phyloP scores from a whole-genome alignment of 2,797 vertebrate genomes.

The Eospalax fontanierii region DNA sequence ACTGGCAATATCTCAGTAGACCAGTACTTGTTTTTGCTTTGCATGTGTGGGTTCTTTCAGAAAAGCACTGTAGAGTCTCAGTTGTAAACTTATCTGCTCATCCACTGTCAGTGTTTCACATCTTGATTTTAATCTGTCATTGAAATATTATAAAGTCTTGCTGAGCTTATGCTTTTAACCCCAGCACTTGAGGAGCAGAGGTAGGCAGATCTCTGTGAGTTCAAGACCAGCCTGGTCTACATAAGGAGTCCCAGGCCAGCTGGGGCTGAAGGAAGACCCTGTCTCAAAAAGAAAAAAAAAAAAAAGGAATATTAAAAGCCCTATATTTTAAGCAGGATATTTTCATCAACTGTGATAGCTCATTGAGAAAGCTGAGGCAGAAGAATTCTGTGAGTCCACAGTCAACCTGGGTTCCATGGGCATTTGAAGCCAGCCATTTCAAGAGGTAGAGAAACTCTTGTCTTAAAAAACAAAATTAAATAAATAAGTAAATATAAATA shows the following conservation, averaged over 20 bases:
- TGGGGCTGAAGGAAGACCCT: too few relatives aligned
- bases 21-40: slow-evolving; percentile 34
- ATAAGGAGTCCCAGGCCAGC: too few relatives aligned
- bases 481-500: neutral
- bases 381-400: neutral
- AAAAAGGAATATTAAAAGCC: too few relatives aligned
- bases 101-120: neutral
- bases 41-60: slow-evolving; percentile 32
- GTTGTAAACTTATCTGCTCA: slow-evolving; percentile 24
- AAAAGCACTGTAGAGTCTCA: neutral
- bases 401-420: neutral
- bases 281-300: too few relatives aligned
- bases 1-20: too few relatives aligned
- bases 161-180: too few relatives aligned
- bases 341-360: neutral
- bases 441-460: neutral
- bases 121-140: neutral
- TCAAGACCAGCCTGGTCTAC: too few relatives aligned
- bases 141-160: slow-evolving; percentile 56
- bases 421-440: neutral
- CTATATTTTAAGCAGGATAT: slow-evolving; percentile 19
- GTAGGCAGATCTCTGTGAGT: too few relatives aligned
- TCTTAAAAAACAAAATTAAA: neutral
- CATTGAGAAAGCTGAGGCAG: neutral
- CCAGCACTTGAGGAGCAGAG: too few relatives aligned